Evolutionary conservation across 2,113 vertebrate genomes (phyloP).

Genomic region (Phyllostomus discolor): DNA sequence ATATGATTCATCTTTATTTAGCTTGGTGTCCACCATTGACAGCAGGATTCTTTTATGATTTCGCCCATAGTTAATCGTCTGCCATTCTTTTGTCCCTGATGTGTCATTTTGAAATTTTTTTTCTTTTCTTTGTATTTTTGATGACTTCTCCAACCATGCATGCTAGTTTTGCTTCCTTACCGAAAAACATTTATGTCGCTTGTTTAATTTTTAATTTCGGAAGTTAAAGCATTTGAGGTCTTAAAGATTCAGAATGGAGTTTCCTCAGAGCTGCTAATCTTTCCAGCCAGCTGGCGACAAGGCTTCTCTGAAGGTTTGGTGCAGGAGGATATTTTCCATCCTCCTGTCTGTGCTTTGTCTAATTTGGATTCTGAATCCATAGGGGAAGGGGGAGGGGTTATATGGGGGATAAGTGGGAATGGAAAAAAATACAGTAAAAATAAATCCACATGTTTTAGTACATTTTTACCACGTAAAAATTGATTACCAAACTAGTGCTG

Average conservation of each 20-base stretch:
- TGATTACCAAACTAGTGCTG: slow-evolving; percentile 23
- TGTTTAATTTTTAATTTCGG: slow-evolving; percentile 45
- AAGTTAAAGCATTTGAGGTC: slow-evolving; percentile 34
- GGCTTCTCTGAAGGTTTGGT: slow-evolving; percentile 38
- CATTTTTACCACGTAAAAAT: not conserved
- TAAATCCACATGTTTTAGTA: slow-evolving; percentile 48
- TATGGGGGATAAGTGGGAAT: no score
- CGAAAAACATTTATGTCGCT: slow-evolving; percentile 17
- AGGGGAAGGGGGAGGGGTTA: no score
- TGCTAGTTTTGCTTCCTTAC: slow-evolving; percentile 36
- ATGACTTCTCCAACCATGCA: not conserved
- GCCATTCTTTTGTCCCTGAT: not conserved
- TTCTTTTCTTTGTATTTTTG: slow-evolving; percentile 29
- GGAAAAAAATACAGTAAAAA: no score
- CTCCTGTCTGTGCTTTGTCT: slow-evolving; percentile 30
- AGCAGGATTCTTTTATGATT: not conserved
- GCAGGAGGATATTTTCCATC: slow-evolving; percentile 1
- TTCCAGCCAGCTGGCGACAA: slow-evolving; percentile 27
- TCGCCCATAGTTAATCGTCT: not conserved
- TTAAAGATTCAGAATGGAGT: slow-evolving; percentile 18
- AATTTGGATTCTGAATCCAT: slow-evolving; percentile 41
- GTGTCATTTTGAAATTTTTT: not conserved
- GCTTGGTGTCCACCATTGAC: not conserved
- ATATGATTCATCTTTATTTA: not conserved
- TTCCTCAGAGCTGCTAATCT: slow-evolving; percentile 34